Evolutionary conservation across 2,113 vertebrate genomes (phyloP).

Genomic region (Manacus vitellinus): DNA sequence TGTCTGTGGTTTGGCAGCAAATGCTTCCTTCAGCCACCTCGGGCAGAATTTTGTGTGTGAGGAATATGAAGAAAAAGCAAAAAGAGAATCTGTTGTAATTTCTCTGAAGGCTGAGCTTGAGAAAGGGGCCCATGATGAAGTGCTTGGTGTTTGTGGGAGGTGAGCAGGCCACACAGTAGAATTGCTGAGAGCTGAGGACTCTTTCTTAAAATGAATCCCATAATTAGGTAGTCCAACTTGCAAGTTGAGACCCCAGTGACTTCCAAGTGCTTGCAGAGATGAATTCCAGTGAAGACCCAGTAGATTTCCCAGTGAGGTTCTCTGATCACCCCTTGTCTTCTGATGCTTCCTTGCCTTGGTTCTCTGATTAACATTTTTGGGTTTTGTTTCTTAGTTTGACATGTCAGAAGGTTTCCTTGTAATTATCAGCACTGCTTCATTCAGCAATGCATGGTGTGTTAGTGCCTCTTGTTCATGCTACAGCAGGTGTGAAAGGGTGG

Average conservation of each 20-base stretch:
- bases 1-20: background rate
- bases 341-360: background rate
- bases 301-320: background rate
- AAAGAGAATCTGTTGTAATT: background rate
- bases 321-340: background rate
- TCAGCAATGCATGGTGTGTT: background rate
- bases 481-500: background rate
- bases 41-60: background rate
- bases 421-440: too few relatives aligned
- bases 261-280: background rate
- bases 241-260: background rate
- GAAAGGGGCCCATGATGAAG: background rate
- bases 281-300: background rate
- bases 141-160: background rate
- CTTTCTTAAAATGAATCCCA: background rate
- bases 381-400: fast-evolving
- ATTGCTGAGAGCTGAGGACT: background rate
- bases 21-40: background rate
- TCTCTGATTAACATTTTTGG: background rate
- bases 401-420: background rate
- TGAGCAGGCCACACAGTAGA: background rate
- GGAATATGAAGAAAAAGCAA: background rate
- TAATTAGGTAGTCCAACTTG: fast-evolving
- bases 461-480: background rate
- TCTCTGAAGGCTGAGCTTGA: background rate